Evolutionary conservation across 2,888 invertebrate species (phyloP).

Genomic region (Periphyllus acericola): DNA sequence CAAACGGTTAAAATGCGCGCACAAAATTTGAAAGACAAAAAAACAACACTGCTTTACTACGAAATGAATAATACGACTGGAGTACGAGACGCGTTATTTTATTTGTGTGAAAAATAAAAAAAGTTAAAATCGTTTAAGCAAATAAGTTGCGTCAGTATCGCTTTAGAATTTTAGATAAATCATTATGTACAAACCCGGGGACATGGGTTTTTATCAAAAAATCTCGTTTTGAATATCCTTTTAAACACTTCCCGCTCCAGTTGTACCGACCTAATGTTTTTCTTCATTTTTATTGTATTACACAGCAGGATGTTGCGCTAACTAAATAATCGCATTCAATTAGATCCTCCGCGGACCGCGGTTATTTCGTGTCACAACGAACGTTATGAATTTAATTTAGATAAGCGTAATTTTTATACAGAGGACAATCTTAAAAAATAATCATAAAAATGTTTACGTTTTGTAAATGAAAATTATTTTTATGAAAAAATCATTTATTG

Average conservation of each 20-base stretch:
- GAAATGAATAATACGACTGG: not conserved
- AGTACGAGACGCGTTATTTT: not conserved
- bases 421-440: not conserved
- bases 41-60: not conserved
- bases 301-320: not conserved
- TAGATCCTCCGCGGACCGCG: not conserved
- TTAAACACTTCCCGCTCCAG: no score
- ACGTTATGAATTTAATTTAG: conserved; percentile 10
- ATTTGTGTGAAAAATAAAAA: conserved; percentile 12
- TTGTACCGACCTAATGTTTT: conserved; percentile 9
- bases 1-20: no score
- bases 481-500: not conserved
- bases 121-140: not conserved
- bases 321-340: conserved; percentile 24
- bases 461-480: not conserved
- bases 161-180: conserved; percentile 38
- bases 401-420: not conserved
- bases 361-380: not conserved
- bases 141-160: conserved; percentile 19
- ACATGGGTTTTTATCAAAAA: conserved; percentile 20
- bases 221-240: conserved; percentile 31
- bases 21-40: no score
- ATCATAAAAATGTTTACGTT: not conserved
- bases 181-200: conserved; percentile 6
- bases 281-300: conserved; percentile 1